Base-by-base conservation (phyloP, 2,797 vertebrate species). In the Pangasius macronema region DNA sequence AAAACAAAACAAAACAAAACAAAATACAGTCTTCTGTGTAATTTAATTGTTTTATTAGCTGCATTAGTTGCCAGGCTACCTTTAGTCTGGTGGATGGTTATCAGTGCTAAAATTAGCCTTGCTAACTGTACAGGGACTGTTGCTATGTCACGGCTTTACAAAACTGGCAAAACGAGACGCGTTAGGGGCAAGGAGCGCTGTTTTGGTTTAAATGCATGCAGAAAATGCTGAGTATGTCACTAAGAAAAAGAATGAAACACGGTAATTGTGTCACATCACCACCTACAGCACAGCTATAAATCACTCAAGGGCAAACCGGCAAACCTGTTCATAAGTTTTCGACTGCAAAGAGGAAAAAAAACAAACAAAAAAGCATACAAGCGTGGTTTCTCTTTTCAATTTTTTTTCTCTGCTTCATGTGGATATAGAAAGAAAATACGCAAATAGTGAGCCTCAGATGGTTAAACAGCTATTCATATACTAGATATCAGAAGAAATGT, bases 61-160 rank as follows among this genome's bases (percentile, higher is more conserved):
- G 53, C 84, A 83, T 83, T 76, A 49, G 84, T 88, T 86, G 87
- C 84, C 79, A 83, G 85, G 84, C n/a, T 77, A 86, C 87, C 59
- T 83, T 13, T 24, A n/a, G 84, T 59, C 61, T 87, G 63, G 63
- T 76, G 49, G 61, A 68, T 42, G 42, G 83, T 53, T 22, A 59
- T 13, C 27, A 14, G 72, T 10, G 79, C 80, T 86, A 86, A 68
- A 77, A 67, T 88, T 86, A 88, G 80, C 70, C 16, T 46, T 7
- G 83, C 39, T 55, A 70, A 68, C 53, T n/a, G n/a, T 79, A 70
- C 36, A 83, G 87, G 20, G 84, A 49, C 72, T 13, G 84, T n/a
- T 63, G 57, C 77, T 42, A 70, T 59, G 57, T 67, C 33, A 67
- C 10, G 22, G 59, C 39, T 85, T 14, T 61, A 14, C 59, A 24